Percentiles rank a stretch among this genome's conserved stretches.
These are phyloP conservation scores for Pseudopipra pipra DNA, from an alignment of 2,113 vertebrate genomes.

Conservation along the genomic window DNA sequence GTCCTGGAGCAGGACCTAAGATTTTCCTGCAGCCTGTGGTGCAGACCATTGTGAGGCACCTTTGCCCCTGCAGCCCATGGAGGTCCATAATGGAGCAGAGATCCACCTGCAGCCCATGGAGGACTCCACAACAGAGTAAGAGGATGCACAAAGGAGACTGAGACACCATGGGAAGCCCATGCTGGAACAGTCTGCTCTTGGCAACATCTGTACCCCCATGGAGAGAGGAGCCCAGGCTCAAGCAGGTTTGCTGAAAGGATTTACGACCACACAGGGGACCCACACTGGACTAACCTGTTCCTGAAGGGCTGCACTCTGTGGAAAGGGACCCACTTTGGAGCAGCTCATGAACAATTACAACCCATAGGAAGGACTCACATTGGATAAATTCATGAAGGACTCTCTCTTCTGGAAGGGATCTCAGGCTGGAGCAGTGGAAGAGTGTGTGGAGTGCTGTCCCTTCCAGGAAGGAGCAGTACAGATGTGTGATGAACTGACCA, in stretches of 20 bases:
- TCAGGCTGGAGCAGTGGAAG: not conserved
- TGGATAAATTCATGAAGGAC: not conserved
- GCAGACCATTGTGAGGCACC: not conserved
- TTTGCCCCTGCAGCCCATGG: not conserved
- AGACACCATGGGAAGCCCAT: not conserved
- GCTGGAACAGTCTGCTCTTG: not conserved
- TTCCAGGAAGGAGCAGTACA: not conserved
- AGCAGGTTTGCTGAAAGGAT: not conserved
- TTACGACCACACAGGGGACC: not conserved
- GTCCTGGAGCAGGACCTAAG: rapidly evolving
- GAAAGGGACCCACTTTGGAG: not conserved
- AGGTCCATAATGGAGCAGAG: not conserved
- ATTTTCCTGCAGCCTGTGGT: rapidly evolving
- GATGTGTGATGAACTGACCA: not conserved
- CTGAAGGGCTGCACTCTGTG: not conserved
- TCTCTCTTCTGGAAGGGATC: not conserved
- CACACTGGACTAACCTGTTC: not conserved
- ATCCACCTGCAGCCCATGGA: not conserved
- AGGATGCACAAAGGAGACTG: not conserved
- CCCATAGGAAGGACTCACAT: not conserved
- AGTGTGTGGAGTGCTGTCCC: not conserved
- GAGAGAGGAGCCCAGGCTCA: not conserved
- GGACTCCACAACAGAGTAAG: not conserved
- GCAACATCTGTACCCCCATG: not conserved
- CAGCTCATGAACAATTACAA: not conserved